Percentiles rank a stretch among this genome's conserved stretches.
Evolutionary conservation across 2,888 invertebrate genomes (phyloP).

Genomic region (Ecdyonurus torrentis): DNA sequence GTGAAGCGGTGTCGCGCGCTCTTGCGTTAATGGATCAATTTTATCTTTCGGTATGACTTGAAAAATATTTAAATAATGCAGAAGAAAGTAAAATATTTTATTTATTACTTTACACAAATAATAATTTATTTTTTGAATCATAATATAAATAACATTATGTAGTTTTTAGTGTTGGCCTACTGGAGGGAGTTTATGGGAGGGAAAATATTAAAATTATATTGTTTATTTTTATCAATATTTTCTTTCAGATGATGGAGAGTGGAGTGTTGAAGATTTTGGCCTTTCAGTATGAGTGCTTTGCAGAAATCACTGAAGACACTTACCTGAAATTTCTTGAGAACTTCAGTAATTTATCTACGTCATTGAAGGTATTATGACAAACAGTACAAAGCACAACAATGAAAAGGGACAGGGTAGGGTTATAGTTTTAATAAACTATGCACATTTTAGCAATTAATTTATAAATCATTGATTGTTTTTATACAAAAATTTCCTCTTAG

Average conservation of each 20-base stretch:
- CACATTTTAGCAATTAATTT: too few species aligned
- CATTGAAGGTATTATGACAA: not conserved
- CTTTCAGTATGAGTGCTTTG: not conserved
- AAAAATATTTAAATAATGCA: not conserved
- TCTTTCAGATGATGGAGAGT: slow-evolving; percentile 4
- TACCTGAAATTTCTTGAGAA: not conserved
- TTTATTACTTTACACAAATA: not conserved
- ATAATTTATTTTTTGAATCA: not conserved
- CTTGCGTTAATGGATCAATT: not conserved
- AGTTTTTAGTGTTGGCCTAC: not conserved
- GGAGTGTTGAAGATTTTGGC: not conserved
- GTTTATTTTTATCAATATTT: not conserved
- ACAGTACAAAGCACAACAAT: too few species aligned
- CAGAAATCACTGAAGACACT: not conserved
- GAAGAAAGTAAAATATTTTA: not conserved
- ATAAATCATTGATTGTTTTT: too few species aligned
- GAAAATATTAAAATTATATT: not conserved
- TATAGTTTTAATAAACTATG: too few species aligned
- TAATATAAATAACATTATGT: not conserved
- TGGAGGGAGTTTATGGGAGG: not conserved
- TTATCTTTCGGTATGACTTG: not conserved
- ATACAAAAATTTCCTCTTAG: too few species aligned
- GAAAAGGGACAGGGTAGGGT: too few species aligned
- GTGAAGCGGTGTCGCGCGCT: slow-evolving; percentile 4
- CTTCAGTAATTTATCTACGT: not conserved